Evolutionary conservation across 2,113 vertebrate species (phyloP).

Genomic region (Cariama cristata): DNA sequence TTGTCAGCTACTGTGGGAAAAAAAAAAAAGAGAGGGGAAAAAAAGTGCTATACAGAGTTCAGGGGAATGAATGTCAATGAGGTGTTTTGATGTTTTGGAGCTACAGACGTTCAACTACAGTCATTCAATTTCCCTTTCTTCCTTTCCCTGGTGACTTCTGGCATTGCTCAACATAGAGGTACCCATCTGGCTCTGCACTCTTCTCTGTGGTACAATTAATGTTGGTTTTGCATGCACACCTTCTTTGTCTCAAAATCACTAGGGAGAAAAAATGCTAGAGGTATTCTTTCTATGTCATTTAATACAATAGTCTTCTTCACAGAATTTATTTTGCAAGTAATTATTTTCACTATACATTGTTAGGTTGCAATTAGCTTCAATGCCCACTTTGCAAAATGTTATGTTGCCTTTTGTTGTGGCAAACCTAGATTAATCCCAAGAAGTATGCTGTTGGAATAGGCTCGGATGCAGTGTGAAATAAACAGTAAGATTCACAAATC

Average conservation of each 20-base stretch:
- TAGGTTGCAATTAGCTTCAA: conserved; percentile 1
- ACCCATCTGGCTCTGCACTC: not conserved
- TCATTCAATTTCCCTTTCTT: conserved; percentile 7
- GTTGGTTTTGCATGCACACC: not conserved
- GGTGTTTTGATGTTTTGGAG: conserved; percentile 7
- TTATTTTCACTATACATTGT: conserved; percentile 25
- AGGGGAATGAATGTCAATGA: conserved; percentile 38
- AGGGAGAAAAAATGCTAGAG: not conserved
- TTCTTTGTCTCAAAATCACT: conserved; percentile 30
- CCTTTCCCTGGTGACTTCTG: not conserved
- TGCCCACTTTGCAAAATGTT: not conserved
- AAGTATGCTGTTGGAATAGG: not conserved
- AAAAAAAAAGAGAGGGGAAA: not conserved
- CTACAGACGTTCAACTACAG: not conserved
- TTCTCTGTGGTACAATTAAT: not conserved
- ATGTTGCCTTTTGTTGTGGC: not conserved
- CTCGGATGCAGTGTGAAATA: not conserved
- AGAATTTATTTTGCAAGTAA: not conserved
- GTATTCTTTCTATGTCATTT: conserved; percentile 1
- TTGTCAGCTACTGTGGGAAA: not conserved
- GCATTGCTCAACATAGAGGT: not conserved
- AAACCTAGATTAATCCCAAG: not conserved
- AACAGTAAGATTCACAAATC: not conserved
- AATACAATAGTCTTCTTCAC: not conserved
- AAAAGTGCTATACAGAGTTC: not conserved